Conservation (phyloP, 2,888 invertebrate species). For the Trichopoda pennipes region DNA sequence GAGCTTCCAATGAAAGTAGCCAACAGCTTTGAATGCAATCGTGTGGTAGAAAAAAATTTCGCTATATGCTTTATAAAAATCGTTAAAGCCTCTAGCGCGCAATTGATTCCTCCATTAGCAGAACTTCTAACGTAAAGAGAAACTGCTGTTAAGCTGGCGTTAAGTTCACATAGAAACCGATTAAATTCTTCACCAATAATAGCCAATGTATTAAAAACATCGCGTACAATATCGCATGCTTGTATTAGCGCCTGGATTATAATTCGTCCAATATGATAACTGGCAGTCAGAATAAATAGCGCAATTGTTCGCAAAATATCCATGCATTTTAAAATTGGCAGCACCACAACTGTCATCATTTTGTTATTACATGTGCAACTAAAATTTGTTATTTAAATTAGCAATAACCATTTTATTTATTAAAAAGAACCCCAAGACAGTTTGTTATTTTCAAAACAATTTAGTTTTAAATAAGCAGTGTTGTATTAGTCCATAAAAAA, state of each 20-base stretch:
- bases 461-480: no score
- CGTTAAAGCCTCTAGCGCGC: conserved; percentile 59
- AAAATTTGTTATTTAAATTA: not conserved
- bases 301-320: conserved; percentile 43
- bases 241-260: conserved; percentile 63
- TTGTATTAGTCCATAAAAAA: no score
- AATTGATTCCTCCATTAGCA: conserved; percentile 66
- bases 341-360: conserved; percentile 49
- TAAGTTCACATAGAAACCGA: conserved; percentile 67
- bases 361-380: not conserved
- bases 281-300: conserved; percentile 56
- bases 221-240: conserved; percentile 53
- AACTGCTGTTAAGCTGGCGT: conserved; percentile 59
- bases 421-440: no score
- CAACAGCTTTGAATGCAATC: conserved; percentile 68
- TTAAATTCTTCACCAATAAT: conserved; percentile 71
- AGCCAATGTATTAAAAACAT: conserved; percentile 57
- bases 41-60: conserved; percentile 68
- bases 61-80: conserved; percentile 64
- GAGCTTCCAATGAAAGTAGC: conserved; percentile 66
- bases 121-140: conserved; percentile 65
- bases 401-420: not conserved
- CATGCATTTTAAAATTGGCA: conserved; percentile 56
- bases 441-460: conserved; percentile 36
- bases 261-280: conserved; percentile 70